These are phyloP conservation scores for Tenualosa thibaudeaui DNA, from an alignment of 2,797 vertebrate genomes.

Conservation along the genomic window DNA sequence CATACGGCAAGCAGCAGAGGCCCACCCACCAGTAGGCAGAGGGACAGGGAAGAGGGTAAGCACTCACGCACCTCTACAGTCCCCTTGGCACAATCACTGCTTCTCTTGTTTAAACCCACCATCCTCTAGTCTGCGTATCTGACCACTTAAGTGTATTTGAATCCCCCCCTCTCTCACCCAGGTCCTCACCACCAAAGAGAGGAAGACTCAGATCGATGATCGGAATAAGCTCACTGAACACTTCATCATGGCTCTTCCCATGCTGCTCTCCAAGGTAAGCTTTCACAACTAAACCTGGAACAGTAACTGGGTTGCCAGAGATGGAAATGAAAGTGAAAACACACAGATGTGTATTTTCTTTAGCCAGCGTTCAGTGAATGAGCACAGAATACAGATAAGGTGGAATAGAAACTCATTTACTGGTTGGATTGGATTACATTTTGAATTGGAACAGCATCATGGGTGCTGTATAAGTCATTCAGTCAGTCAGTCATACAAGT, in stretches of 20 bases:
- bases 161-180: constrained; percentile 62
- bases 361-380: too few species aligned
- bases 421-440: too few species aligned
- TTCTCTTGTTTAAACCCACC: too few species aligned
- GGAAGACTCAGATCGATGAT: constrained; percentile 98
- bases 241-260: constrained; percentile 97
- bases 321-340: too few species aligned
- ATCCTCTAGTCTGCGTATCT: too few species aligned
- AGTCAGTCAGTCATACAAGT: too few species aligned
- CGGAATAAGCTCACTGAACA: constrained; percentile 98
- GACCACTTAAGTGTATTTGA: not conserved
- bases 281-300: not conserved
- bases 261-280: constrained; percentile 94
- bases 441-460: too few species aligned
- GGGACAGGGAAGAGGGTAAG: constrained; percentile 96
- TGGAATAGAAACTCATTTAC: too few species aligned
- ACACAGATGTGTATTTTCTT: too few species aligned
- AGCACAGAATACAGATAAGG: too few species aligned
- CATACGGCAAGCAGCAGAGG: constrained; percentile 95
- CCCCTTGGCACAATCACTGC: too few species aligned
- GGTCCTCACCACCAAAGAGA: constrained; percentile 98
- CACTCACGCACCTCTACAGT: not conserved
- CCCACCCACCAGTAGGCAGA: constrained; percentile 96
- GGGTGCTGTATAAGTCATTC: too few species aligned
- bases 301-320: not conserved